Base-by-base conservation (phyloP, 1,140 invertebrate species). In the Drosophila virilis region DNA sequence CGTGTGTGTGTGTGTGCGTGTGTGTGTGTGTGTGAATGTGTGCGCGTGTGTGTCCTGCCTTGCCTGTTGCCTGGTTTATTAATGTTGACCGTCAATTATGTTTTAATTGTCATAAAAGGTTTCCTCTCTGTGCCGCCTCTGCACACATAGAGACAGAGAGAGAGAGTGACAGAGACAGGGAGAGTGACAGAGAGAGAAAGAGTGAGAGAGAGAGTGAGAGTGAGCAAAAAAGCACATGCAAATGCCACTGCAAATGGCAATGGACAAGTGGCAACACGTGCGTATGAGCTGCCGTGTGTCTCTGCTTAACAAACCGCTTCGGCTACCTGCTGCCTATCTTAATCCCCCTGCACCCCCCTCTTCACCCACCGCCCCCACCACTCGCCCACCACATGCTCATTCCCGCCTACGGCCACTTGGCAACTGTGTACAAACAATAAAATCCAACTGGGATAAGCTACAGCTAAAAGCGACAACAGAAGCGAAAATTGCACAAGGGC, bases 71-170 rank as follows among this genome's bases (percentile, higher is more conserved):
- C 55, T 86, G 86, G 77, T 78, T 91, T 91, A 91, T 91, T 91
- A 92, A 91, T 91, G 90, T 91, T 91, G 90, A 91, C 90, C 90
- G 90, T 91, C 90, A 91, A 91, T 91, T 91, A 91, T 83, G 86
- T 91, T 91, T 91, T 91, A 91, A 91, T 91, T 91, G 90, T 91
- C 90, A 91, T 91, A 91, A 91, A 91, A 91, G 90, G 88, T 90
- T 90, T 90, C 59, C 81, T 54, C 83, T 74, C 37, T 38, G 2
- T 38, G 37, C 37, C 10, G 37, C 37, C 37, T 38, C 73, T 72
- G 72, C 73, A 67, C 77, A 80, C 59, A 55, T 22, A 40, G 38
- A 59, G 55, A 58, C 45, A 46, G 42, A 45, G 9, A 38, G 13
- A 35, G 40, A 37, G 28, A 22, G 28, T 9, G n/a, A 55, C 22